Percentiles rank a stretch among this genome's conserved stretches.
Evolutionary conservation across 2,797 vertebrate genomes (phyloP).

Genomic region (Alauda arvensis): DNA sequence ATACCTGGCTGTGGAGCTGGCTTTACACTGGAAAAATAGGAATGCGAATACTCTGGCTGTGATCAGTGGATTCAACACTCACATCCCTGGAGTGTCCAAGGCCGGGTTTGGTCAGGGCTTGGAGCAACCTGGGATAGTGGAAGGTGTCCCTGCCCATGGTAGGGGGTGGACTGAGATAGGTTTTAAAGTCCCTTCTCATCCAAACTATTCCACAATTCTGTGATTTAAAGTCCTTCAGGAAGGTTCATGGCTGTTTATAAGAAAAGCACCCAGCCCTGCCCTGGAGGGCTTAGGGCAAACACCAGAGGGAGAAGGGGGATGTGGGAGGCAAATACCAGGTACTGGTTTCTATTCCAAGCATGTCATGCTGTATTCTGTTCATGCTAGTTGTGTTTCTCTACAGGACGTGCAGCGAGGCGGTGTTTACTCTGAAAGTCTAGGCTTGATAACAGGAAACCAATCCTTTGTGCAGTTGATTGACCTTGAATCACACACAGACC

Average conservation of each 20-base stretch:
- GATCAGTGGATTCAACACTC: background rate
- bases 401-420: conserved; percentile 1
- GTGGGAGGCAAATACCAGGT: background rate
- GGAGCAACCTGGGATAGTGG: background rate
- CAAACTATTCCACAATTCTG: background rate
- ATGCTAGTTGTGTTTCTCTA: conserved; percentile 22
- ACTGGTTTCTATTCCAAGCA: background rate
- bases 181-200: background rate
- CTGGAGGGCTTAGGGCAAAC: background rate
- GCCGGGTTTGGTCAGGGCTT: background rate
- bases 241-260: background rate
- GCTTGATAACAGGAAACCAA: conserved; percentile 69
- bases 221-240: background rate
- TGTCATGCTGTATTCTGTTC: background rate
- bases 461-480: conserved; percentile 28
- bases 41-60: background rate
- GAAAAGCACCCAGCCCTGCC: background rate
- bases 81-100: background rate
- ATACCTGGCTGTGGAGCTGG: background rate
- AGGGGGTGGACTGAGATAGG: background rate
- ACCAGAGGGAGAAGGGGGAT: background rate
- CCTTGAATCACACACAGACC: conserved; percentile 40
- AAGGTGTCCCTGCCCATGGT: background rate
- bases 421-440: conserved; percentile 53
- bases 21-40: background rate